Base-by-base conservation (phyloP, 2,113 vertebrate species). In the Aspiorhynchus laticeps region DNA sequence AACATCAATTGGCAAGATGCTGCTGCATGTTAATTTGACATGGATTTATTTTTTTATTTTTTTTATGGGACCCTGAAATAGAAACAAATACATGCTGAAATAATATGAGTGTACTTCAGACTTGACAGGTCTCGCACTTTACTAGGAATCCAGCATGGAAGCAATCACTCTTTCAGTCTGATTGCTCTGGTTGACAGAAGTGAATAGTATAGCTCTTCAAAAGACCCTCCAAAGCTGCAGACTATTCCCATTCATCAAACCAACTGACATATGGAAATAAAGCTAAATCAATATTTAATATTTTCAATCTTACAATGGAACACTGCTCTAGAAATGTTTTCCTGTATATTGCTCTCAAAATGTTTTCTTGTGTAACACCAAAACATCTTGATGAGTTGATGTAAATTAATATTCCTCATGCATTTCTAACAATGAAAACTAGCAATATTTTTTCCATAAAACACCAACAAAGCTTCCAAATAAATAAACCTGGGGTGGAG, bases 1-100 rank as follows among this genome's bases (percentile, higher is more conserved):
- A 81, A 82, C 82, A 85, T 85, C 51, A 48, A 48, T 88, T n/a
- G 41, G 69, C 85, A 84, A 85, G 82, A 88, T 73, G 59, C 56
- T 24, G 7, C 21, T 59, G 71, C 78, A 85, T 88, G 84, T 33
- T 83, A 86, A 88, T 85, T 77, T 80, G 63, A 63, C 61, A 59
- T 74, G 46, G 28, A 38, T 71, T 85, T 74, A n/a, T 78, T 48
- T 43, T 53, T 51, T 46, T 48, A 9, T 53, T 73, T 41, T 28
- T 48, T 51, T 31, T 56, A 19, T 15, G n/a, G 26, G 59, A 36
- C 36, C 75, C 71, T 48, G 48, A 86, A 88, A 78, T 81, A 69
- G 61, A 86, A 78, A 77, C 56, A 31, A 61, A 77, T 21, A 1
- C 26, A 77, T 81, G 12, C 26, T 12, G 36, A 33, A 81, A 88